A percentile compares a stretch with the other conserved stretches of the same genome.
Conservation (phyloP, 2,797 vertebrate species). For the Calcarius lapponicus region DNA sequence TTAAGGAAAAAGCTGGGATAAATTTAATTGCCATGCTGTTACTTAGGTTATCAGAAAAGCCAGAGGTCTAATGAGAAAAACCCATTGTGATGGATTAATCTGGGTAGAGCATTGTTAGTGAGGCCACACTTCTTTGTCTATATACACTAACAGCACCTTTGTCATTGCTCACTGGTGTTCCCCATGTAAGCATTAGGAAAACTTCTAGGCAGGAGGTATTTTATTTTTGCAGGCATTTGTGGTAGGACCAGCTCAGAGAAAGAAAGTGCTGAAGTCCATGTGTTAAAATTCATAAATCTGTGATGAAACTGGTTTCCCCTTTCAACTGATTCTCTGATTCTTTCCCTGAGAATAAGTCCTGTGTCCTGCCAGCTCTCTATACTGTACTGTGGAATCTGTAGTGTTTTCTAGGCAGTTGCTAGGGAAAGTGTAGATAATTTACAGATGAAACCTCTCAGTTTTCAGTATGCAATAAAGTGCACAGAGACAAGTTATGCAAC, state of each 20-base stretch:
- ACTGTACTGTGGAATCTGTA: neutral
- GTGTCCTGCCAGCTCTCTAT: neutral
- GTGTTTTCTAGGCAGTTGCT: neutral
- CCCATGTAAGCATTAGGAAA: neutral
- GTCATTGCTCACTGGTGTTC: neutral
- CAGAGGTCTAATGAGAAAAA: slow-evolving; percentile 2
- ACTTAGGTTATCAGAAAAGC: neutral
- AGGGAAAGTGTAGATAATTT: slow-evolving; percentile 26
- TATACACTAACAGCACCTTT: neutral
- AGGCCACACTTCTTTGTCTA: neutral
- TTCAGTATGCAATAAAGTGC: slow-evolving; percentile 58
- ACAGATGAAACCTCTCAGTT: slow-evolving; percentile 58
- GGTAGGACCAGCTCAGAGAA: neutral
- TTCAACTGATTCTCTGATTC: neutral
- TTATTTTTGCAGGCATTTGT: neutral
- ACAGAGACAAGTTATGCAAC: slow-evolving; percentile 46
- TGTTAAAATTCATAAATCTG: neutral
- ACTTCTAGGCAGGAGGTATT: neutral
- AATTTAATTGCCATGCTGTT: neutral
- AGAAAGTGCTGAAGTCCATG: neutral
- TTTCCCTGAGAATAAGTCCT: neutral
- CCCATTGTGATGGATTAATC: neutral
- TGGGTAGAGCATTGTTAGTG: neutral
- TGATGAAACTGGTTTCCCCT: neutral
- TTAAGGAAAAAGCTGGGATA: neutral